Evolutionary conservation across 2,113 vertebrate species (phyloP), one percentile per base, ranked within the genome.

Genomic region (Ochotona princeps): DNA sequence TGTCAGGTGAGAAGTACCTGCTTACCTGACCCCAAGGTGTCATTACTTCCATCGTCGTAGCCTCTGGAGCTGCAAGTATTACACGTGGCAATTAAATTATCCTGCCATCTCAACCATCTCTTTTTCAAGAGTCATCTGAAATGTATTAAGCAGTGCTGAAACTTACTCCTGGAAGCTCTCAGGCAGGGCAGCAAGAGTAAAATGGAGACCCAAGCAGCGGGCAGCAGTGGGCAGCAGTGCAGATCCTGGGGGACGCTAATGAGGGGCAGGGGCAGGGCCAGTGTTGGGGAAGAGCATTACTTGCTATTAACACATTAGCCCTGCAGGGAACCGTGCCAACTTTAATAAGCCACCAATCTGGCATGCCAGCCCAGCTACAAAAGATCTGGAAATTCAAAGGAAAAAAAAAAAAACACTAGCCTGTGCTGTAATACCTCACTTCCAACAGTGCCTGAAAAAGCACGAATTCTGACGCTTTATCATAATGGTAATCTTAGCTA

Each of bases 111-210:
- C 96, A 96, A 96, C 97, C 96, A 97, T 97, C 95, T 97, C 97
- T 98, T 97, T 98, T 98, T 98, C 97, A 98, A 98, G 97, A 98
- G 97, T 96, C 81, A 92, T 96, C 93, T 97, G 87, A 98, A 96
- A 98, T 95, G 96, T 97, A 95, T 94, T 44, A 96, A 96, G 94
- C 82, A 95, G 94, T 96, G 94, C 96, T 90, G 96, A 97, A 96
- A 93, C 84, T 95, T 95, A 95, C 96, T 97, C 97, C 96, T 96
- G 82, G 92, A 97, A 95, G 94, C 96, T 96, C 93, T 94, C 81
- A 60, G 38, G 92, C 86, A 0, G 32, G 97, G 95, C 94, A 80
- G 83, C 85, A 35, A 94, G 97, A 96, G 95, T 97, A 97, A 97
- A 97, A 97, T 72, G 95, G 97, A 73, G 94, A 97, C 92, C 96